Base-by-base conservation (phyloP, 2,888 invertebrate species). In the Hanleya hanleyi region DNA sequence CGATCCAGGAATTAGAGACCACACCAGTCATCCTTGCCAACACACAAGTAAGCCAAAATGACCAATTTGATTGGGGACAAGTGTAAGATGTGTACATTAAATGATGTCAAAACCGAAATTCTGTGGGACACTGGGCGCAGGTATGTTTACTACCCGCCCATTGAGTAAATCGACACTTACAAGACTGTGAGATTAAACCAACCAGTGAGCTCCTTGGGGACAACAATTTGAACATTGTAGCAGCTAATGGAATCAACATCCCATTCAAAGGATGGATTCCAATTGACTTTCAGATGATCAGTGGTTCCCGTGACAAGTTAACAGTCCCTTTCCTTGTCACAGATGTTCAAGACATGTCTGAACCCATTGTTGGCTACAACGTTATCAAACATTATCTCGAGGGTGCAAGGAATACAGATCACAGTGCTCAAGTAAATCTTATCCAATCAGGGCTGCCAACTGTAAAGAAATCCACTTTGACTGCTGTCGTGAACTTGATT, bases 41-140 rank as follows among this genome's bases (percentile, higher is more conserved):
- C 38, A 36, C 49, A 65, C 26, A 62, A 47, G 37, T 15, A 37
- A 22, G 29, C n/a, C 18, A 51, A 41, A 41, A 12, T 57, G 57
- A 7, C 29, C 9, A 57, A 57, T 26, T 26, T 57, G 12, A 57
- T 76, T 38, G 76, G 71, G 1, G 38, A 61, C 64, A 22, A 35
- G 22, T 73, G 71, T 61, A 3, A 69, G 18, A 62, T 76, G 12
- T 67, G 68, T 32, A 18, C 18, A 4, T 29, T 76, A 9, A 41
- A 51, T 66, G 49, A 29, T 0, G 32, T n/a, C 9, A 26, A n/a
- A 1, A 32, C 36, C 29, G 49, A 66, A 33, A 15, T 68, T 18
- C 22, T 73, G 12, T 76, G 76, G 71, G 70, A 73, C 61, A 76
- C 73, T 15, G 76, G 76, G 76, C 70, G 6, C 73, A 76, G 37